These are phyloP conservation scores for Lophotis ruficrista DNA, from an alignment of 2,113 vertebrate species.

Conservation along the genomic window DNA sequence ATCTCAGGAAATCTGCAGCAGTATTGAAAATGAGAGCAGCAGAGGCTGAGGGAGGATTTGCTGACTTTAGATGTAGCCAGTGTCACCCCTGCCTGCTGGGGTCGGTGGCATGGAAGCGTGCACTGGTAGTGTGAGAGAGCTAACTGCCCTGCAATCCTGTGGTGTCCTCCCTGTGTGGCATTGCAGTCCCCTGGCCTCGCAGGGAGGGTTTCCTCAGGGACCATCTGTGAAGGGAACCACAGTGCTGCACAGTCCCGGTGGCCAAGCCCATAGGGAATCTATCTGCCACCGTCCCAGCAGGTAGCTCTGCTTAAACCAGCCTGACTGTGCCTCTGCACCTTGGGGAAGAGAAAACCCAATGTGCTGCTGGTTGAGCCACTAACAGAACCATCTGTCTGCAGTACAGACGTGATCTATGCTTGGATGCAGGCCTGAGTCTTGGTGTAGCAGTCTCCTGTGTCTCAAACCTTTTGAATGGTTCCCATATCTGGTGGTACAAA, in stretches of 20 bases:
- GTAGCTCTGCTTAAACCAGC: background rate
- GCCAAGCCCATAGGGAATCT: background rate
- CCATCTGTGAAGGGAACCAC: background rate
- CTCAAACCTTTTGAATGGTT: background rate
- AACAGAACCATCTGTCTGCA: background rate
- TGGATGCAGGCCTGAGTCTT: background rate
- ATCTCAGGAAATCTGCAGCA: background rate
- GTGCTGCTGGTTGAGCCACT: background rate
- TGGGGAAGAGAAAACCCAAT: background rate
- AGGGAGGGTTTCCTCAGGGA: background rate
- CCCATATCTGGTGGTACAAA: too few species aligned
- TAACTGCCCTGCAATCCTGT: background rate
- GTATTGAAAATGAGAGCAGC: accelerated
- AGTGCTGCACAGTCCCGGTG: accelerated
- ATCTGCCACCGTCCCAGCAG: background rate
- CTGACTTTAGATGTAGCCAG: background rate
- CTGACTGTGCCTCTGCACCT: background rate
- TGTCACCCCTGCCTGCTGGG: background rate
- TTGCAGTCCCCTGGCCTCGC: background rate
- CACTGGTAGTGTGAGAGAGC: background rate
- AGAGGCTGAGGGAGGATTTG: background rate
- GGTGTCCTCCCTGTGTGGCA: background rate
- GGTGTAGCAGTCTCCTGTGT: background rate
- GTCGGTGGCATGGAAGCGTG: accelerated
- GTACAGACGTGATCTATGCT: background rate